Conservation (phyloP, 2,797 vertebrate genomes). For the Intellagama lesueurii region DNA sequence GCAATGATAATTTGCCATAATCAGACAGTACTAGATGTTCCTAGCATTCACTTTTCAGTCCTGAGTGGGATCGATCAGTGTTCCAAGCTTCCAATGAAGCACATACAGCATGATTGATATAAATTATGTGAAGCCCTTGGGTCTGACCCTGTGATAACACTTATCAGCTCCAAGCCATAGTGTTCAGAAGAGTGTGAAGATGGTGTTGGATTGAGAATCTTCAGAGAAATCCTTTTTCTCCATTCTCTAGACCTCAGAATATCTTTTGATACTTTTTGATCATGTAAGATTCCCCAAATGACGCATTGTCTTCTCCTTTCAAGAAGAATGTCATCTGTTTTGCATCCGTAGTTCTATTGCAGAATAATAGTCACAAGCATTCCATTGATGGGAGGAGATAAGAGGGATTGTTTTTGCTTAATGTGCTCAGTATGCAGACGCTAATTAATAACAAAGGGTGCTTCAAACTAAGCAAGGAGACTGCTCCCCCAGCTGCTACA, state of each 20-base stretch:
- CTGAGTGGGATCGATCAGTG: not conserved
- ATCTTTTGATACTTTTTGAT: not conserved
- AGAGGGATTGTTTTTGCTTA: not conserved
- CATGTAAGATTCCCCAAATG: not conserved
- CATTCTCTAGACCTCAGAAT: not conserved
- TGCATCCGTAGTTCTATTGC: not conserved
- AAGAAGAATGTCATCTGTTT: not conserved
- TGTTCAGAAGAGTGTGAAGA: not conserved
- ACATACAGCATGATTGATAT: not conserved
- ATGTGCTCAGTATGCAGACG: not conserved
- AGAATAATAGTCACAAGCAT: not conserved
- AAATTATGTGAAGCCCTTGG: not conserved
- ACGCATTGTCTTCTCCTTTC: not conserved
- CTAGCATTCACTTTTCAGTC: not conserved
- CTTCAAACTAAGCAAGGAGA: conserved; percentile 3
- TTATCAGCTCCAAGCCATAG: not conserved
- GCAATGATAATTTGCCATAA: not conserved
- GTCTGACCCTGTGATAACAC: not conserved
- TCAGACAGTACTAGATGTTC: not conserved
- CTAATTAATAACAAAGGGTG: conserved; percentile 4
- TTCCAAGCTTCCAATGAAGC: not conserved
- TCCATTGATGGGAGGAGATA: not conserved
- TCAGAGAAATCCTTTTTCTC: not conserved
- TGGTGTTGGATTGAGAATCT: not conserved
- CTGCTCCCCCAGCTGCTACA: conserved; percentile 5